Evolutionary conservation across 2,797 vertebrate species (phyloP).

Genomic region (Salmo trutta): DNA sequence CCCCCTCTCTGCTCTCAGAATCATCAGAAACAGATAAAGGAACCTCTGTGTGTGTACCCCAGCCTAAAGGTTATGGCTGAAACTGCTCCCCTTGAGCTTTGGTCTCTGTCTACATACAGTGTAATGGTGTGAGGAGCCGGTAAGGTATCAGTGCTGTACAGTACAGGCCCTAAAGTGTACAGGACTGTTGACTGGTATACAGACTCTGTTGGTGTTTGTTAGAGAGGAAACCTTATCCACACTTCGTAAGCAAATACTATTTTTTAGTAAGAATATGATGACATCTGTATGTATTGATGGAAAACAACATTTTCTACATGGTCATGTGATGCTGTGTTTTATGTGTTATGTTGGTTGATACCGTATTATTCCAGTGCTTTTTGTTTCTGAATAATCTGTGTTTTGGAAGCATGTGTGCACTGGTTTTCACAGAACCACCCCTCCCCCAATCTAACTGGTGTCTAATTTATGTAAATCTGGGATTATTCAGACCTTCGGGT

Average conservation of each 20-base stretch:
- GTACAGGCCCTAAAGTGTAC: neutral
- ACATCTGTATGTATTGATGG: neutral
- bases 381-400: constrained; percentile 27
- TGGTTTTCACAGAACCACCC: neutral
- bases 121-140: neutral
- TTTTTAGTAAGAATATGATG: constrained; percentile 1
- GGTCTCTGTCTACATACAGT: neutral
- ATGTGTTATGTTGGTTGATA: constrained; percentile 7
- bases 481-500: neutral
- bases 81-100: neutral
- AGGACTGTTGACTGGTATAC: neutral
- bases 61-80: neutral
- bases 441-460: neutral
- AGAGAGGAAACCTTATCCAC: neutral
- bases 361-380: constrained; percentile 5
- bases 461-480: neutral
- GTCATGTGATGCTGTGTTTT: neutral
- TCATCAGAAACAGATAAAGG: neutral
- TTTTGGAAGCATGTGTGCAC: constrained; percentile 28
- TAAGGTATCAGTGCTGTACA: neutral
- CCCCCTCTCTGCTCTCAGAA: neutral
- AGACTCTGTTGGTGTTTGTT: neutral
- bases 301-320: constrained; percentile 21
- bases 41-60: constrained; percentile 8
- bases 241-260: constrained; percentile 10